Evolutionary conservation across 1,140 invertebrate species (phyloP).

Genomic region (Plodia interpunctella): DNA sequence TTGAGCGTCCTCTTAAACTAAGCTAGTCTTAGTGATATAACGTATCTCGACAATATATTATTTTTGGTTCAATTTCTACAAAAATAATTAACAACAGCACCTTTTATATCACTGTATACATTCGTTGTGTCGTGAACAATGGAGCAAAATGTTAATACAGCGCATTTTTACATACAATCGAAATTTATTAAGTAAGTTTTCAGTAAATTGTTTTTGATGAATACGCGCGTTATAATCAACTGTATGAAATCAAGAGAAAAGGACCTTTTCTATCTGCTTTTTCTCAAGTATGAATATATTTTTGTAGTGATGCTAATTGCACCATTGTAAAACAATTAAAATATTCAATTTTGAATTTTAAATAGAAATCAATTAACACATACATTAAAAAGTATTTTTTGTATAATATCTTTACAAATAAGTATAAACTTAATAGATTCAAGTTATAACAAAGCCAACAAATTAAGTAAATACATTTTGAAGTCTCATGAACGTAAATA

Average conservation of each 20-base stretch:
- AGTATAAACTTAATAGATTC: constrained; percentile 6
- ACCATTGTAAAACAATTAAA: neutral
- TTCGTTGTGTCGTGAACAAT: constrained; percentile 31
- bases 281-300: neutral
- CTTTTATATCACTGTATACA: constrained; percentile 50
- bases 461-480: neutral
- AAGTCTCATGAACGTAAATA: constrained; percentile 2
- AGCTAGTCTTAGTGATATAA: constrained; percentile 25
- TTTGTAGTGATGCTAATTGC: neutral
- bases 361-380: neutral
- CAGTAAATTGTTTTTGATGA: too few relatives aligned
- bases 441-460: neutral
- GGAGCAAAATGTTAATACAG: neutral
- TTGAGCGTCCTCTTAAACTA: constrained; percentile 54
- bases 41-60: constrained; percentile 43
- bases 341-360: neutral
- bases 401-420: neutral
- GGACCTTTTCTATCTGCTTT: neutral
- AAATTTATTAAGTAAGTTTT: too few relatives aligned
- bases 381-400: neutral
- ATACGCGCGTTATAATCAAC: too few relatives aligned
- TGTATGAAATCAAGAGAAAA: neutral
- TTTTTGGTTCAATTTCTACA: constrained; percentile 59
- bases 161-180: neutral
- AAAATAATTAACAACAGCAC: constrained; percentile 50